A percentile compares a stretch with the other conserved stretches of the same genome.
Conservation (phyloP, 2,888 invertebrate genomes). For the Phanerotoma sp. region DNA sequence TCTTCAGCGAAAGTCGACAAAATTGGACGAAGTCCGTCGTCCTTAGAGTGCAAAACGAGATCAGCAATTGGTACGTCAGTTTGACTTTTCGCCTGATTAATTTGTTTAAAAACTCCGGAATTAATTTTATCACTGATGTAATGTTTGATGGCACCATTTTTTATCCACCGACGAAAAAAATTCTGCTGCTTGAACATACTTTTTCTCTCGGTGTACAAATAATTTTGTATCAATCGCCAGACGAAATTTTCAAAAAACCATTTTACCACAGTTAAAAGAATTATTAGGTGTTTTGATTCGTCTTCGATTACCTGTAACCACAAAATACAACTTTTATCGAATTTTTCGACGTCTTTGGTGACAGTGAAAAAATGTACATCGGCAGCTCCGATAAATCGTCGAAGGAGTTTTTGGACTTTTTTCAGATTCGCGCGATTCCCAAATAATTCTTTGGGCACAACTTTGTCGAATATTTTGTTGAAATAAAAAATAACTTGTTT, state of each 20-base stretch:
- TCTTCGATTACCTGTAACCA: background rate
- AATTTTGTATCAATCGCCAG: too few relatives aligned
- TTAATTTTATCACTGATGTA: background rate
- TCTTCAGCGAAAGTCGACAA: too few relatives aligned
- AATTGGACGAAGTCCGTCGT: constrained; percentile 10
- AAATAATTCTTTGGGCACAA: background rate
- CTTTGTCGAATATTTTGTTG: background rate
- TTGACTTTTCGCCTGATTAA: background rate
- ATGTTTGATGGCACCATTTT: background rate
- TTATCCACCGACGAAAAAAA: background rate
- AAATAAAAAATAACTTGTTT: background rate
- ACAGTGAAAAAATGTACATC: background rate
- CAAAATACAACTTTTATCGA: background rate
- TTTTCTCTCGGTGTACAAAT: background rate
- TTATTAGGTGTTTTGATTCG: background rate
- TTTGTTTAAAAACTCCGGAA: background rate
- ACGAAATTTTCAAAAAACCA: constrained; percentile 6
- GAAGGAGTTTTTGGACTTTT: background rate
- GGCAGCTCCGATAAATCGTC: background rate
- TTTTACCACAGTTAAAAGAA: background rate
- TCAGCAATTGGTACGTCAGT: background rate
- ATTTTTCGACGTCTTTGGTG: background rate
- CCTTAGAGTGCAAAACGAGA: background rate
- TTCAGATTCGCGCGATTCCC: background rate
- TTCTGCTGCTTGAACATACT: background rate